Base-by-base conservation (phyloP, 2,797 vertebrate genomes). In the Catharus ustulatus region DNA sequence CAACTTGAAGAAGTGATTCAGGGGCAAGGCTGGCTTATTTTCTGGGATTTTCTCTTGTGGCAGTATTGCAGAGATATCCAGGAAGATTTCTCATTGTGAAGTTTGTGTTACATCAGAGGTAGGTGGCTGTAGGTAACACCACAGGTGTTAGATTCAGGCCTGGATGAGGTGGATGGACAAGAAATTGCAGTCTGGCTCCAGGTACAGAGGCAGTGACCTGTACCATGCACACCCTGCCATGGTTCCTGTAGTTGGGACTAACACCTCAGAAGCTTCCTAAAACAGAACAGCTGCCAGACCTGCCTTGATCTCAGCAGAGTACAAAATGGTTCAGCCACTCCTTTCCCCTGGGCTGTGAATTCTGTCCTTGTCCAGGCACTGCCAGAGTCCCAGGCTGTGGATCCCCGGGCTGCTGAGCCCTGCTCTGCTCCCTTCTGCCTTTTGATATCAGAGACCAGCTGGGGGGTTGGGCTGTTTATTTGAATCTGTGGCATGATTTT, bases 171-270 rank as follows among this genome's bases (percentile, higher is more conserved):
- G 64, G 20, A 15, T 27, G 42, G 32, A 4, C 10, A 34, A 64
- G 32, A 36, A 55, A 21, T 9, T 17, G 19, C 24, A 43, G 36
- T 24, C n/a, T 59, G 58, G 27, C 21, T 10, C 1, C 6, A 26
- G 18, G 23, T 6, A 6, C 2, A 3, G 36, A 15, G 45, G 5
- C 20, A 32, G 15, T 36, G 67, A 66, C 55, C 18, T 59, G 46
- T n/a, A 5, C 29, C 9, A 0, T 0, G 1, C 13, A 40, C n/a
- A 29, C 19, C 17, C 22, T 90, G 63, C 22, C 2, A 0, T 3
- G 15, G 13, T 27, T 15, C 24, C 6, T 73, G 12, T 2, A 19
- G 5, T 1, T n/a, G 38, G 26, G 34, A 23, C 20, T 54, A 15
- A 45, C 14, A 9, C 34, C 32, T 29, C 18, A 32, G 72, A 75